Evolutionary conservation across 2,797 vertebrate genomes (phyloP).

Genomic region (Schizopygopsis malacanthus): DNA sequence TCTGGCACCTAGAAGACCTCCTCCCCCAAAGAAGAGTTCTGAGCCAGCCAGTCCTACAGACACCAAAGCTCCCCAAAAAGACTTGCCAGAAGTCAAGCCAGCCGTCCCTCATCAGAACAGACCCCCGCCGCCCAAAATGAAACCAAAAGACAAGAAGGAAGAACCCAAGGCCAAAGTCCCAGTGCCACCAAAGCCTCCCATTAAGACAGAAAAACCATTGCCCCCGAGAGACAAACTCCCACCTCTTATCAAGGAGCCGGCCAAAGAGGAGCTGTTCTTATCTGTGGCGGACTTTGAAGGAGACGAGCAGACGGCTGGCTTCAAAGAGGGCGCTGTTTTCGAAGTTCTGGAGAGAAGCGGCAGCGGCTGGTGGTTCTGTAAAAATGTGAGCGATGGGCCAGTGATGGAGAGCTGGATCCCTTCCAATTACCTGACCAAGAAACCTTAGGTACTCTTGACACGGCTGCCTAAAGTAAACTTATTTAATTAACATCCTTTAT

Average conservation of each 20-base stretch:
- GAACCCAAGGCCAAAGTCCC: conserved; percentile 81
- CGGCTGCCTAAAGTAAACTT: conserved; percentile 53
- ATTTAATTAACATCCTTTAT: conserved; percentile 74
- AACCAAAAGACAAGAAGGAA: conserved; percentile 80
- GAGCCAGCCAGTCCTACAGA: conserved; percentile 77
- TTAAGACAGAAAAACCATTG: conserved; percentile 84
- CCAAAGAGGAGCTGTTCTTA: conserved; percentile 87
- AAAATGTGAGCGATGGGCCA: conserved; percentile 82
- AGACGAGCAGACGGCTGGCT: conserved; percentile 90
- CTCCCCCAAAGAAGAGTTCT: conserved; percentile 89
- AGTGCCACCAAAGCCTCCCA: conserved; percentile 78
- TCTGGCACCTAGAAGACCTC: conserved; percentile 88
- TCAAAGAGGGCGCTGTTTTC: conserved; percentile 94
- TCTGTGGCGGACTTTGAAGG: conserved; percentile 96
- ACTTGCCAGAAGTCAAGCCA: conserved; percentile 75
- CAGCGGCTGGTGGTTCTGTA: conserved; percentile 99
- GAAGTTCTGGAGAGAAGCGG: conserved; percentile 92
- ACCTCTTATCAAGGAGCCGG: conserved; percentile 77
- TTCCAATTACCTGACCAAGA: conserved; percentile 97
- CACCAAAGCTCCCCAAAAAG: conserved; percentile 74
- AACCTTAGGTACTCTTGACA: conserved; percentile 79
- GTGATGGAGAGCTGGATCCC: conserved; percentile 97
- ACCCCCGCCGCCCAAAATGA: conserved; percentile 86
- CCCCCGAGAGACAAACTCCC: conserved; percentile 83
- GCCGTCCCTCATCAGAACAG: conserved; percentile 73